These are phyloP conservation scores for Andrena dorsata DNA, from an alignment of 2,888 invertebrate genomes.

Conservation along the genomic window DNA sequence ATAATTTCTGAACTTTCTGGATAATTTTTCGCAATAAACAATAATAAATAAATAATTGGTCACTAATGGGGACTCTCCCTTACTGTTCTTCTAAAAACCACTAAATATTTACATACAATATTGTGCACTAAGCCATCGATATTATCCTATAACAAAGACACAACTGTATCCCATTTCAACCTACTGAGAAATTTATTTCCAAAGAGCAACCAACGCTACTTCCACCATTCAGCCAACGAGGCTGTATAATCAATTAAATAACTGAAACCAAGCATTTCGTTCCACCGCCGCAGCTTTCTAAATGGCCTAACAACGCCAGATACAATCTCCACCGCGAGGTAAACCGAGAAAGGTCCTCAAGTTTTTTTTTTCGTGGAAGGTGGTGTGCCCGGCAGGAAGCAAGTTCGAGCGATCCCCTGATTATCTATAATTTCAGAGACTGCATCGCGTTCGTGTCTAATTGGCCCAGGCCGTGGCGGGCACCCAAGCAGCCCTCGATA, in stretches of 20 bases:
- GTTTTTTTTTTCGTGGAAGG: slow-evolving; percentile 22
- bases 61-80: too few species aligned
- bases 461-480: slow-evolving; percentile 1
- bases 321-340: slow-evolving; percentile 9
- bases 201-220: neutral
- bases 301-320: slow-evolving; percentile 15
- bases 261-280: slow-evolving; percentile 9
- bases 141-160: too few species aligned
- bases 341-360: slow-evolving; percentile 17
- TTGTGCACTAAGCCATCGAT: too few species aligned
- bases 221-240: too few species aligned
- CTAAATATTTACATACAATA: too few species aligned
- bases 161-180: too few species aligned
- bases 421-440: slow-evolving; percentile 12
- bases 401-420: slow-evolving; percentile 1
- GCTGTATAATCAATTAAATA: neutral
- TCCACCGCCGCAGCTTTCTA: slow-evolving; percentile 25
- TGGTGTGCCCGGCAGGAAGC: neutral
- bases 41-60: too few species aligned
- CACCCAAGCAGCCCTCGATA: neutral
- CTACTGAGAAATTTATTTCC: too few species aligned
- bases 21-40: too few species aligned
- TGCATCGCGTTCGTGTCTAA: neutral
- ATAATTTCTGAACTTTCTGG: too few species aligned
- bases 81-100: too few species aligned